Evolutionary conservation across 2,888 invertebrate genomes (phyloP).

Genomic region (Torymus tubicola): DNA sequence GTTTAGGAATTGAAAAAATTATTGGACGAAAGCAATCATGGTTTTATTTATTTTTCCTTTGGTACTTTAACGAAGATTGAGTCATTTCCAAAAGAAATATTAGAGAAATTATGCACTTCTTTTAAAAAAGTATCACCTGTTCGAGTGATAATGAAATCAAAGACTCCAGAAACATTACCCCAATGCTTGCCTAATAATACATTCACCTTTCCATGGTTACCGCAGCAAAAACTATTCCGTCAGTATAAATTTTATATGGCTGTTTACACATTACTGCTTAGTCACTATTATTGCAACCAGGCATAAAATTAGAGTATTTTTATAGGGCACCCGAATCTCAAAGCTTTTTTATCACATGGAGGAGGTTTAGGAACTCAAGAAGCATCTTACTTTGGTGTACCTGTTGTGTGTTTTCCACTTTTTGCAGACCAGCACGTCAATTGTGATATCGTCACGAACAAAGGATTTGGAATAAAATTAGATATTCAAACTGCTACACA

Average conservation of each 20-base stretch:
- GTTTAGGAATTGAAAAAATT: conserved; percentile 67
- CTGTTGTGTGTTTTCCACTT: conserved; percentile 68
- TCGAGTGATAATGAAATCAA: conserved; percentile 67
- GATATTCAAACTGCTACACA: conserved; percentile 55
- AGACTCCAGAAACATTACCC: conserved; percentile 62
- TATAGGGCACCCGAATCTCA: conserved; percentile 67
- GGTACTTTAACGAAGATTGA: conserved; percentile 71
- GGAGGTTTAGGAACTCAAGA: conserved; percentile 67
- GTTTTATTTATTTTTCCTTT: conserved; percentile 70
- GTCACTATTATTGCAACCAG: not conserved
- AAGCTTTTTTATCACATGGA: conserved; percentile 68
- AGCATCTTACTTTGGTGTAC: conserved; percentile 64
- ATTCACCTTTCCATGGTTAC: conserved; percentile 66
- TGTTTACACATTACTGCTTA: not conserved
- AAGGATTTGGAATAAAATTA: conserved; percentile 61
- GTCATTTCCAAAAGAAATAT: conserved; percentile 62
- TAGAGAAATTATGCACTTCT: conserved; percentile 63
- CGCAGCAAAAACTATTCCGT: conserved; percentile 68
- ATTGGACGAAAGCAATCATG: conserved; percentile 68
- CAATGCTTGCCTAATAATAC: conserved; percentile 67
- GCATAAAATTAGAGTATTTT: not conserved
- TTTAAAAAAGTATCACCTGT: conserved; percentile 68
- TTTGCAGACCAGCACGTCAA: conserved; percentile 67
- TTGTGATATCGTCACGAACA: conserved; percentile 56
- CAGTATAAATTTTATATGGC: not conserved